phyloP scores from a whole-genome alignment of 2,797 vertebrate genomes.

The Distichodus sexfasciatus region DNA sequence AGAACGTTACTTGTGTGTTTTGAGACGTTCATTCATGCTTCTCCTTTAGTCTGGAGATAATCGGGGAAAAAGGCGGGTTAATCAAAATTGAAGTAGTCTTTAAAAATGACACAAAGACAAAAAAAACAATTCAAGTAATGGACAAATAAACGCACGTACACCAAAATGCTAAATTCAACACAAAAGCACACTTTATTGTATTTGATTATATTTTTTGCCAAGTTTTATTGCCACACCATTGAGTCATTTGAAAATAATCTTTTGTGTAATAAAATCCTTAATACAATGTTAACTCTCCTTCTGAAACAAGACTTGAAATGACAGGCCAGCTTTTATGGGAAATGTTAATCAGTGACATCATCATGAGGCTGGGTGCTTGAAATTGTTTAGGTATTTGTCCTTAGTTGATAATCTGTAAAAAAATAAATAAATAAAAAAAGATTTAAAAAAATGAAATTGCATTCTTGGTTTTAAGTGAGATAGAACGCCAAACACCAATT shows the following conservation, averaged over 20 bases:
- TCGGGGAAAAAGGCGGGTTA: conserved; percentile 65
- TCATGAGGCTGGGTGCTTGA: too few relatives aligned
- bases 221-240: neutral
- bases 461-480: neutral
- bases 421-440: conserved; percentile 16
- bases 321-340: conserved; percentile 20
- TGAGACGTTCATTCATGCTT: conserved; percentile 69
- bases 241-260: neutral
- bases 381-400: conserved; percentile 75
- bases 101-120: neutral
- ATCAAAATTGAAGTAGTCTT: conserved; percentile 52
- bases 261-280: neutral
- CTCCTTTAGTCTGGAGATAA: conserved; percentile 46
- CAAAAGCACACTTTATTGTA: too few relatives aligned
- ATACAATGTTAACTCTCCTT: neutral
- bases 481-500: neutral
- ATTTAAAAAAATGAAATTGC: neutral
- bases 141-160: neutral
- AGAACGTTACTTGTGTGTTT: conserved; percentile 64
- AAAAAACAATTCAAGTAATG: neutral
- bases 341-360: neutral
- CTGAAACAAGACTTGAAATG: conserved; percentile 14
- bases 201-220: neutral
- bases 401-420: conserved; percentile 86
- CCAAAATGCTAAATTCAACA: neutral